Conservation (phyloP, 2,888 invertebrate species). For the Chrysolina americana region DNA sequence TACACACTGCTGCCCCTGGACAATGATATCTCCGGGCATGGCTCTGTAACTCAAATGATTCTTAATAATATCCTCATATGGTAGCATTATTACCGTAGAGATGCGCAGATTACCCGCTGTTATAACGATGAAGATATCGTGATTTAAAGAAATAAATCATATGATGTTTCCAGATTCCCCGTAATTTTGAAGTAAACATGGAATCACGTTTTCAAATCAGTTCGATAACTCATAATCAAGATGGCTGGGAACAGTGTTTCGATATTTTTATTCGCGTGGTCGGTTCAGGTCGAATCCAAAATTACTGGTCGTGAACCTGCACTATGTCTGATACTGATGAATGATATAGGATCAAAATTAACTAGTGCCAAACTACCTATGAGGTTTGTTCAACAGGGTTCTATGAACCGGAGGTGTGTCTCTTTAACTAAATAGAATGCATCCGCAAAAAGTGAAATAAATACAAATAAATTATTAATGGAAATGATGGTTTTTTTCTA, state of each 20-base stretch:
- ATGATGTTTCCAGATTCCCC: constrained; percentile 47
- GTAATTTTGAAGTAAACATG: constrained; percentile 50
- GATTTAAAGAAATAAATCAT: constrained; percentile 49
- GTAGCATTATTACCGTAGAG: constrained; percentile 32
- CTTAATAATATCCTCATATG: constrained; percentile 38
- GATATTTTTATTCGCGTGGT: constrained; percentile 32
- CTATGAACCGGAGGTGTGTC: not conserved
- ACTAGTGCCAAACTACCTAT: not conserved
- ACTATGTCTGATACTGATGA: constrained; percentile 25
- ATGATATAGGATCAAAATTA: constrained; percentile 34
- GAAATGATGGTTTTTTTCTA: too few species aligned
- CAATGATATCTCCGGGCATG: constrained; percentile 48
- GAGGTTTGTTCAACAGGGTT: not conserved
- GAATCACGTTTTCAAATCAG: constrained; percentile 47
- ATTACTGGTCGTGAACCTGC: constrained; percentile 14
- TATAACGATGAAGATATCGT: constrained; percentile 40
- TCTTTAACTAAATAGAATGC: too few species aligned
- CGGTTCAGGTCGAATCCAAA: constrained; percentile 23
- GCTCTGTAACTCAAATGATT: constrained; percentile 43
- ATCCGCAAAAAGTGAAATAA: too few species aligned
- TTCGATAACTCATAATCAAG: constrained; percentile 31
- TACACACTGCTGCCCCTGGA: constrained; percentile 46
- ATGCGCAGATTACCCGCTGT: constrained; percentile 31
- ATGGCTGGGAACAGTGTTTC: constrained; percentile 20
- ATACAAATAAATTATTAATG: too few species aligned